Base-by-base conservation (phyloP, 1,140 invertebrate genomes). In the Diorhabda sublineata region DNA sequence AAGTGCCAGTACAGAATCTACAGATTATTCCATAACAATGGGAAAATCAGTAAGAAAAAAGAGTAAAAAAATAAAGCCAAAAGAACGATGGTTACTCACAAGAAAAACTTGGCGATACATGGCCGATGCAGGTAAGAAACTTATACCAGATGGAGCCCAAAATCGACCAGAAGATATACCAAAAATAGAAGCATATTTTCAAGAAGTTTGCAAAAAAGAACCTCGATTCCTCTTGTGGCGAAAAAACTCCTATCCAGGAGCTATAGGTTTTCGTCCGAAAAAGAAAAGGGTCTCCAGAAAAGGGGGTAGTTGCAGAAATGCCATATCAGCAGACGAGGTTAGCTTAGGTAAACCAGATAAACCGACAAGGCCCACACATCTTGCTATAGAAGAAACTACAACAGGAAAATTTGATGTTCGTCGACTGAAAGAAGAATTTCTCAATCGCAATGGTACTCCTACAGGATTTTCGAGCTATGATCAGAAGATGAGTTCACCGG, bases 21-120 rank as follows among this genome's bases (percentile, higher is more conserved):
- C 78, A 3, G 79, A 79, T 52, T 76, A 74, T 65, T 76, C 77
- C 5, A 43, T 74, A 43, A 74, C 70, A 5, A 87, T 85, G 84
- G 84, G 82, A 69, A 85, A 85, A 77, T 81, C 81, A 45, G 76
- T 81, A 62, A 79, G 83, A 64, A 85, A 86, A 58, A 89, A 87
- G 65, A 67, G 65, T 56, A 67, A 67, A 60, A 84, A 85, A 58
- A 74, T 75, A 42, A 79, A 77, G 65, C 84, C 85, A 57, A 88
- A 88, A 74, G 91, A 94, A 80, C 86, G 93, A 82, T 95, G 93
- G 93, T 82, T 95, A 45, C 84, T 94, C 41, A 94, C 92, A 4
- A 83, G 92, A 43, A 95, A 95, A 82, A 94, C 93, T 26, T 95
- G 93, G 93, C 85, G 92, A 68, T 94, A 94, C 79, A 95, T 95